A percentile compares a stretch with the other conserved stretches of the same genome.
These are phyloP conservation scores for Allolobophora icterica DNA, from an alignment of 2,888 invertebrate genomes.

Conservation along the genomic window DNA sequence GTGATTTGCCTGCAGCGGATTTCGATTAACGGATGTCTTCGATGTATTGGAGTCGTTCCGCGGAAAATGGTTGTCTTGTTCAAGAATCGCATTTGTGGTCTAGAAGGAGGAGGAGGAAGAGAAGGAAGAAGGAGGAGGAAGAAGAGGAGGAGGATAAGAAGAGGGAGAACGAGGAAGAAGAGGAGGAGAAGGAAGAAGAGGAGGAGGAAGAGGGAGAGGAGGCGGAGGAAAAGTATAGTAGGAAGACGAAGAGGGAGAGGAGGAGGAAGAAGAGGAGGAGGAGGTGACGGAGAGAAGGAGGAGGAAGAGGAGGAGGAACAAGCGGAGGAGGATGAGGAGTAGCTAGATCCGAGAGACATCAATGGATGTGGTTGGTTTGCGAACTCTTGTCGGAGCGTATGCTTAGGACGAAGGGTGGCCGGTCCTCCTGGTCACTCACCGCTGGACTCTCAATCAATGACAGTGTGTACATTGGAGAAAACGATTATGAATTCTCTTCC, in stretches of 20 bases:
- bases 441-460: too few species aligned
- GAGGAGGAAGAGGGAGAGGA: conserved; percentile 23
- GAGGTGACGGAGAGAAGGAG: not conserved
- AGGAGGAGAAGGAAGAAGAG: not conserved
- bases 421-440: too few species aligned
- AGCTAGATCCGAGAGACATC: not conserved
- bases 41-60: not conserved
- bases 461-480: too few species aligned
- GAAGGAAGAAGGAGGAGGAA: not conserved
- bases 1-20: too few species aligned
- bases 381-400: too few species aligned
- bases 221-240: not conserved
- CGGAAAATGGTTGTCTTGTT: not conserved
- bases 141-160: conserved; percentile 23
- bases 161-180: not conserved
- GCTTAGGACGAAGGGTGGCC: too few species aligned
- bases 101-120: not conserved
- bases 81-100: too few species aligned
- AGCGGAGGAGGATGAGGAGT: not conserved
- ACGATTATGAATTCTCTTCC: not conserved
- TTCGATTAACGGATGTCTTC: not conserved
- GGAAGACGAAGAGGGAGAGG: not conserved
- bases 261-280: conserved; percentile 11
- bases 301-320: not conserved
- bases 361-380: too few species aligned